Base-by-base conservation (phyloP, 2,888 invertebrate species). In the Folsomia candida region DNA sequence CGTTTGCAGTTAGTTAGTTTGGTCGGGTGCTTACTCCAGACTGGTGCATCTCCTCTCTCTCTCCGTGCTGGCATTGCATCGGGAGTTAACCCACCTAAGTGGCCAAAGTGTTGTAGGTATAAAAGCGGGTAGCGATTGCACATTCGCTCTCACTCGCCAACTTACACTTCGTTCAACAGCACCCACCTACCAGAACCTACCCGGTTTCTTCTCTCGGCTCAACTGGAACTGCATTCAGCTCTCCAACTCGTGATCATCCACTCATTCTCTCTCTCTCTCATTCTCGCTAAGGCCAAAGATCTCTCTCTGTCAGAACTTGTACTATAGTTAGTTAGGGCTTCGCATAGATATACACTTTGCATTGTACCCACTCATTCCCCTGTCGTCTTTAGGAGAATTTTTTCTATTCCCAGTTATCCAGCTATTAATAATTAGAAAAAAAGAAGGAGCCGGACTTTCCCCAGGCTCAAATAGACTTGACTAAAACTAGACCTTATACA, bases 61-160 rank as follows among this genome's bases (percentile, higher is more conserved):
- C 4, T 37, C 37, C 14, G 4, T 37, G 4, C n/a, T n/a, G n/a
- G n/a, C n/a, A n/a, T 37, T 37, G 37, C 37, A 37, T 14, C 37
- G 37, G 37, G 37, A 37, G 14, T 14, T 37, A 37, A 37, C 37
- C 6, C 37, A 37, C n/a, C n/a, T n/a, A n/a, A n/a, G n/a, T n/a
- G n/a, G n/a, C n/a, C n/a, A n/a, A 37, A 6, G n/a, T 22, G 6
- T 54, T n/a, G 54, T 54, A 22, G 54, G 54, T 54, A 54, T 54
- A 54, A 54, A 54, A 54, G 54, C 54, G 54, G 54, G 54, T 22
- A 54, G 20, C 54, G 6, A 54, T 20, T 54, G 54, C 54, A 54
- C 6, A 4, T 6, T 54, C 18, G 20, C 20, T 54, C 54, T 54
- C 54, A 54, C 20, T 54, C 54, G 54, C 14, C 37, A 37, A 37